These are phyloP conservation scores for Lutjanus argentimaculatus DNA, from an alignment of 2,797 vertebrate genomes.

Conservation along the genomic window DNA sequence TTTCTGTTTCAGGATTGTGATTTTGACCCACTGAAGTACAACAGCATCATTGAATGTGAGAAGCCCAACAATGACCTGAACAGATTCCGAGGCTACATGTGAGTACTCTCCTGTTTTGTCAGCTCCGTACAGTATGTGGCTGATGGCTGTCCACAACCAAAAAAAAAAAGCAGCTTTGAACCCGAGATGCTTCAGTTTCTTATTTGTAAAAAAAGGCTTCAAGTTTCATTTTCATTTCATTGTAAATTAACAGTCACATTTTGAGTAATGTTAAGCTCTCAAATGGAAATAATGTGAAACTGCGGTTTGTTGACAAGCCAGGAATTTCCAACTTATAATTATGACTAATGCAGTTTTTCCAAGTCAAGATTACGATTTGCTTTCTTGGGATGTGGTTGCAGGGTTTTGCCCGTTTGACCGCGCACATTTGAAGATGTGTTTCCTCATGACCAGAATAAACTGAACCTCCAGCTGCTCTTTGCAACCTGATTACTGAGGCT, in stretches of 20 bases:
- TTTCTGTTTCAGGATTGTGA: slow-evolving; percentile 91
- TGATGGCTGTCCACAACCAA: not conserved
- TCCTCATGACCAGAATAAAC: slow-evolving; percentile 4
- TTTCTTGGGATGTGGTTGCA: slow-evolving; percentile 38
- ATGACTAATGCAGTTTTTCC: slow-evolving; percentile 58
- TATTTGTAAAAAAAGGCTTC: not conserved
- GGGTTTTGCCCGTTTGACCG: slow-evolving; percentile 18
- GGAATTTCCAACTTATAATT: slow-evolving; percentile 48
- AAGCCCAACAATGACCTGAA: slow-evolving; percentile 98
- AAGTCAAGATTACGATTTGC: slow-evolving; percentile 34
- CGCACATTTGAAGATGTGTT: slow-evolving; percentile 14
- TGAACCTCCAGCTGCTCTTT: not conserved
- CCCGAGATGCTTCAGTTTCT: not conserved
- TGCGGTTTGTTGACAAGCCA: slow-evolving; percentile 48
- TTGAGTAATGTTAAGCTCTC: not conserved
- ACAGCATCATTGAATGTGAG: slow-evolving; percentile 95
- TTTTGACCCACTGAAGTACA: slow-evolving; percentile 95
- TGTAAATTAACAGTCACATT: slow-evolving; percentile 23
- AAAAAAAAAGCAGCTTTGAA: not conserved
- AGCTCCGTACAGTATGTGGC: not conserved
- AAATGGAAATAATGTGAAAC: slow-evolving; percentile 53
- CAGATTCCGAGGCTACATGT: slow-evolving; percentile 96
- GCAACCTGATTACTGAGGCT: not conserved
- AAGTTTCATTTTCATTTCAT: slow-evolving; percentile 29
- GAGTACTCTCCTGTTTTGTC: slow-evolving; percentile 79